A percentile compares a stretch with the other conserved stretches of the same genome.
Conservation (phyloP, 2,113 vertebrate species). For the Platichthys stellatus region DNA sequence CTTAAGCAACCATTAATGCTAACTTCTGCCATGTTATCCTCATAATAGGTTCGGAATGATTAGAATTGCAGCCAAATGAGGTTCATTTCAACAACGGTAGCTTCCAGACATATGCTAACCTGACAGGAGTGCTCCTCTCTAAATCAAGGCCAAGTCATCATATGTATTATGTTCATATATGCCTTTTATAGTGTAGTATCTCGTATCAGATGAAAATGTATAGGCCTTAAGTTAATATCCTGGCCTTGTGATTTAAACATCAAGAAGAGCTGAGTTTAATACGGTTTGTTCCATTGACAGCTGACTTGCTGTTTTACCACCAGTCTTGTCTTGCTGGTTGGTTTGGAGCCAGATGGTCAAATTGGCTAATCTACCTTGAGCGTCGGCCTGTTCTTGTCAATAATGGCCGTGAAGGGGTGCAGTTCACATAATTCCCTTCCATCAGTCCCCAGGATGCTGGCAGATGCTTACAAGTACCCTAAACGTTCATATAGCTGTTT, state of each 20-base stretch:
- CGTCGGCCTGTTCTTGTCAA: background rate
- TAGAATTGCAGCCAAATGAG: no score
- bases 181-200: no score
- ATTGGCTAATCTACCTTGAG: background rate
- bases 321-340: background rate
- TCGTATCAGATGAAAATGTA: no score
- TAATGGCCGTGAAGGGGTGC: background rate
- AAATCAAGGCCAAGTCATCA: no score
- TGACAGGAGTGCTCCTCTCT: no score
- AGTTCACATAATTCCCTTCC: background rate
- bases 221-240: no score
- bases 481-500: no score
- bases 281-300: background rate
- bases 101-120: background rate
- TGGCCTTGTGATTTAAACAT: background rate
- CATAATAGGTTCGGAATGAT: no score
- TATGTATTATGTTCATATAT: background rate
- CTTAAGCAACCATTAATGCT: no score
- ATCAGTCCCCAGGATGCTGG: background rate
- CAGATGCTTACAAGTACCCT: background rate
- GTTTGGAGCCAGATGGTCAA: background rate
- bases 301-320: background rate
- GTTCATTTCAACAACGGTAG: no score
- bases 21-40: background rate
- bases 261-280: background rate